Evolutionary conservation across 2,113 vertebrate genomes (phyloP).

Genomic region (Phrynocephalus versicolor): DNA sequence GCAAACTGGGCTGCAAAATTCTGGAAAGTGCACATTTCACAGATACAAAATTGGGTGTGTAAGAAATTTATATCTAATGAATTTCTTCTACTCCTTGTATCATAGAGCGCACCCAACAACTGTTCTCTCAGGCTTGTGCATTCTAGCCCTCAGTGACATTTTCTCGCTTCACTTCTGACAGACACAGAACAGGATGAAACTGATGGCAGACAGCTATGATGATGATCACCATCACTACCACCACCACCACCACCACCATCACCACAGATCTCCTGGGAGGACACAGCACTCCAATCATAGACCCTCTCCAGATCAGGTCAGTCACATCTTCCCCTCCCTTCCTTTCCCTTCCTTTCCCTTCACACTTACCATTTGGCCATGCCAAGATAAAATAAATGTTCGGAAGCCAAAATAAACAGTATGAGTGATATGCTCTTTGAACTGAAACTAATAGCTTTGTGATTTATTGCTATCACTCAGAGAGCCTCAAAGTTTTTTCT

Average conservation of each 20-base stretch:
- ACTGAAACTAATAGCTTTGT: conserved; percentile 63
- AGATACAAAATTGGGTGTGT: neutral
- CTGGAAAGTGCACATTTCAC: neutral
- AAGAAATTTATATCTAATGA: neutral
- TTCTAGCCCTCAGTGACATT: conserved; percentile 47
- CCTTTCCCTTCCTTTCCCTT: conserved; percentile 36
- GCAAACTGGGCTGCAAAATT: neutral
- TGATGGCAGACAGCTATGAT: conserved; percentile 96
- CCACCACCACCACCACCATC: conserved; percentile 82
- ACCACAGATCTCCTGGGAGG: conserved; percentile 85
- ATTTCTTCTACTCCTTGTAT: neutral
- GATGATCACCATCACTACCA: conserved; percentile 92
- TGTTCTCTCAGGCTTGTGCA: neutral
- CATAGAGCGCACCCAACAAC: neutral
- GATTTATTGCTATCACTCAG: conserved; percentile 68
- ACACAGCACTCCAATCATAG: conserved; percentile 89
- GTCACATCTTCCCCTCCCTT: conserved; percentile 35
- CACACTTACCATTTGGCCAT: conserved; percentile 36
- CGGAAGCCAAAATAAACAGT: conserved; percentile 62
- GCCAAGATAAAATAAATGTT: conserved; percentile 67
- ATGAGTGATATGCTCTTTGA: conserved; percentile 60
- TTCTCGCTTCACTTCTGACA: conserved; percentile 67
- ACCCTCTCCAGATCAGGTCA: conserved; percentile 92
- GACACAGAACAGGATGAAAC: conserved; percentile 98
- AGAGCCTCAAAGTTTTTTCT: conserved; percentile 70